A percentile compares a stretch with the other conserved stretches of the same genome.
These are phyloP conservation scores for Synergus laeviventris DNA, from an alignment of 2,888 invertebrate species.

Conservation along the genomic window DNA sequence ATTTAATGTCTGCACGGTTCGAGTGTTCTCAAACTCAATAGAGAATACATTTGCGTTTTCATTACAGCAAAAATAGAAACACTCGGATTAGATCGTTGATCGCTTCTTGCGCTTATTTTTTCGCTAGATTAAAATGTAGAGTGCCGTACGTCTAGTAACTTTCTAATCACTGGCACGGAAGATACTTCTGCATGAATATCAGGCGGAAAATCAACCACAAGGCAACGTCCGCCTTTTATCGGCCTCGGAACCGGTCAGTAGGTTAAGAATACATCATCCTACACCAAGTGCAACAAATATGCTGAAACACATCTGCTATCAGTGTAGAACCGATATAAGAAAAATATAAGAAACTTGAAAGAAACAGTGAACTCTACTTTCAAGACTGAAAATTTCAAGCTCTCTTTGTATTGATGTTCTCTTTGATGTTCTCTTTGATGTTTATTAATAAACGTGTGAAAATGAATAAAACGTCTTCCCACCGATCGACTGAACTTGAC, in stretches of 20 bases:
- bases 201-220: slow-evolving; percentile 19
- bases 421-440: too few relatives aligned
- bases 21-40: neutral
- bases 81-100: neutral
- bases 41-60: neutral
- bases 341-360: neutral
- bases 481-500: slow-evolving; percentile 28
- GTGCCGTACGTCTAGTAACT: slow-evolving; percentile 47
- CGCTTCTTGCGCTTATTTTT: slow-evolving; percentile 17
- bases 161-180: slow-evolving; percentile 27
- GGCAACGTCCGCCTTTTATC: slow-evolving; percentile 54
- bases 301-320: neutral
- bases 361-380: neutral
- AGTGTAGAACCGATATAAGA: neutral
- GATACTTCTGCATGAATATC: slow-evolving; percentile 26
- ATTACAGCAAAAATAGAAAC: neutral
- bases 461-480: slow-evolving; percentile 4
- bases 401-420: too few relatives aligned
- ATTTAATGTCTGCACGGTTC: slow-evolving; percentile 4
- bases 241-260: slow-evolving; percentile 70
- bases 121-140: slow-evolving; percentile 49
- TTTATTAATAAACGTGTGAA: neutral
- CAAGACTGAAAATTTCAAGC: too few relatives aligned
- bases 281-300: neutral
- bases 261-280: slow-evolving; percentile 62